These are phyloP conservation scores for Austrolebias charrua DNA, from an alignment of 2,797 vertebrate species.

Conservation along the genomic window DNA sequence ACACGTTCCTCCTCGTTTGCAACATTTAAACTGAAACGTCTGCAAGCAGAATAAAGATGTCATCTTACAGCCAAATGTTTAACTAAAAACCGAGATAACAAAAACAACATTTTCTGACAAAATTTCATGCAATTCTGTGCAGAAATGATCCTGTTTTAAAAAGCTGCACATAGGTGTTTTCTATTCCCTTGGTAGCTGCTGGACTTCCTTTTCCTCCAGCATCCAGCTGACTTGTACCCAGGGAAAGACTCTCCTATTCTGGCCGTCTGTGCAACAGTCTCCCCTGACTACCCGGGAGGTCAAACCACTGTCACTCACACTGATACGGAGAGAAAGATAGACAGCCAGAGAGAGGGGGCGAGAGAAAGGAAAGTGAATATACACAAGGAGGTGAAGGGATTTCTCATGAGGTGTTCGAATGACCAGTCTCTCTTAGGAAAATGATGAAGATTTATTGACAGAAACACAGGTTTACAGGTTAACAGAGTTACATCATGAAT, in stretches of 20 bases:
- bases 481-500: too few relatives aligned
- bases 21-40: not conserved
- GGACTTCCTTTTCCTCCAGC: conserved; percentile 29
- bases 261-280: conserved; percentile 58
- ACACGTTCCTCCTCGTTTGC: too few relatives aligned
- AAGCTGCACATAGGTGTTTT: not conserved
- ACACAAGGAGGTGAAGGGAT: conserved; percentile 54
- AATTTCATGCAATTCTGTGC: not conserved
- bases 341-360: conserved; percentile 9
- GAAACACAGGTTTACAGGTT: too few relatives aligned
- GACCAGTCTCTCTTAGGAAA: too few relatives aligned
- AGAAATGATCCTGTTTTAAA: not conserved
- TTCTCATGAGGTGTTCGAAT: too few relatives aligned
- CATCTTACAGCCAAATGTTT: too few relatives aligned
- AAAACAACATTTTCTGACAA: not conserved
- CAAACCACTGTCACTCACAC: conserved; percentile 72
- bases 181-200: conserved; percentile 14
- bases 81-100: too few relatives aligned
- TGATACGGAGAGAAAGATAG: conserved; percentile 66
- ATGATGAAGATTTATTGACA: too few relatives aligned
- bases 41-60: too few relatives aligned
- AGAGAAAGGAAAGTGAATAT: conserved; percentile 50
- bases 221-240: conserved; percentile 37
- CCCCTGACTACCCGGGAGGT: conserved; percentile 70
- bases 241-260: conserved; percentile 55